phyloP scores from a whole-genome alignment of 1,140 invertebrate species.

The Nylanderia fulva region DNA sequence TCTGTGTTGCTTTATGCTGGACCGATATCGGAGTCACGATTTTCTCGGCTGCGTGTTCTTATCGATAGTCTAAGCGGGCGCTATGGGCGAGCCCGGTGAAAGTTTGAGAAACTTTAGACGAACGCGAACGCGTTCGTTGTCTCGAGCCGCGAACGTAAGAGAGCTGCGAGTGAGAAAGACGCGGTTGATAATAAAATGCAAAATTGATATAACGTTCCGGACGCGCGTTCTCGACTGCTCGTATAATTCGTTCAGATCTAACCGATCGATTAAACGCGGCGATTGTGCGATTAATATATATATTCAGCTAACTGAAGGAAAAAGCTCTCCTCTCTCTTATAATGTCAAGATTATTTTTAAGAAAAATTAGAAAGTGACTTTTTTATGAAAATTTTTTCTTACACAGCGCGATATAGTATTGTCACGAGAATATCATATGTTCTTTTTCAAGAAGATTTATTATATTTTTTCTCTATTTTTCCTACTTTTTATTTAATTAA shows the following conservation, averaged over 20 bases:
- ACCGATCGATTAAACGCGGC: background rate
- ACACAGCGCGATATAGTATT: too few relatives aligned
- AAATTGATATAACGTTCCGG: conserved; percentile 42
- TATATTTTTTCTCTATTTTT: too few relatives aligned
- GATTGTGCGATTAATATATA: background rate
- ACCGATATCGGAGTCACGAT: conserved; percentile 69
- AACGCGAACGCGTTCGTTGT: conserved; percentile 62
- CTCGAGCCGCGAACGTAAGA: conserved; percentile 32
- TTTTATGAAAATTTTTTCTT: background rate
- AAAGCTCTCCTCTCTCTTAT: background rate
- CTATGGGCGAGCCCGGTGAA: conserved; percentile 78
- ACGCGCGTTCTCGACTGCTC: background rate
- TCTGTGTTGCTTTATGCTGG: background rate
- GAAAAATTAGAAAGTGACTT: conserved; percentile 9
- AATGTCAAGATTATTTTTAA: background rate
- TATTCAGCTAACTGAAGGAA: background rate
- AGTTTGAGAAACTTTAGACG: conserved; percentile 81
- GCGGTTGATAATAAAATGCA: conserved; percentile 28
- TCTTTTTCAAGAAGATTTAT: too few relatives aligned
- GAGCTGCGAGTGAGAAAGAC: conserved; percentile 19
- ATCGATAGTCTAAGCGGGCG: conserved; percentile 66
- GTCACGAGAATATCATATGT: too few relatives aligned
- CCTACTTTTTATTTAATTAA: background rate
- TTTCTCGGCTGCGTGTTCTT: conserved; percentile 75
- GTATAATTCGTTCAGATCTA: background rate